Evolutionary conservation across 1,140 invertebrate species (phyloP), one percentile per base, ranked within the genome.

Genomic region (Solenopsis fugax): DNA sequence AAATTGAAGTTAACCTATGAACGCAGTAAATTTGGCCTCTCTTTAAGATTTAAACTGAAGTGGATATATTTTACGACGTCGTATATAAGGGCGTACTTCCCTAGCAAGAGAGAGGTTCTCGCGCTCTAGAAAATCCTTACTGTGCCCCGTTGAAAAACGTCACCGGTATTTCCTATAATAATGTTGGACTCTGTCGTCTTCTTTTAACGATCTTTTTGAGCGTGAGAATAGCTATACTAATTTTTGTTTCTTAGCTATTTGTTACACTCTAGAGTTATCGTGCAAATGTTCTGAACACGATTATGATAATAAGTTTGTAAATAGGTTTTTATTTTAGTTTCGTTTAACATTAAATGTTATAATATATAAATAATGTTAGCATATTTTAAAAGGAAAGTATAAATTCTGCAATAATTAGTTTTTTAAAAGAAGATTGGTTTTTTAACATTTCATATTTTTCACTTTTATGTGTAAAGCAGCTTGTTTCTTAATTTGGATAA

Each of bases 41-140:
- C 24, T 76, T 73, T 54, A 54, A 16, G 18, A 9, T 45, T n/a
- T 62, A 16, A 72, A 21, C 7, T 62, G n/a, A 64, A 67, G 2
- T 41, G 16, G 71, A 69, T 58, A 88, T n/a, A 67, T 85, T 88
- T 88, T 64, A 45, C 24, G 76, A 58, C 45, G 41, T 69, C 65
- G 52, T 56, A 48, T 48, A 10, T 13, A 24, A 65, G 13, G 7
- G 7, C 12, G 37, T 37, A 41, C 37, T 37, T 62, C 60, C 34
- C 37, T 24, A 41, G 9, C 21, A 34, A 34, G 56, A 76, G 56
- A 76, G 4, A 72, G 10, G 9, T 58, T 41, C 24, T 41, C 12
- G 37, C 18, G 54, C 62, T 87, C 72, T 45, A 78, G 65, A 56
- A 88, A 88, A 77, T 64, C 71, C 37, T 78, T 56, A 64, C 18